Base-by-base conservation (phyloP, 2,113 vertebrate species). In the Phoxinus phoxinus region DNA sequence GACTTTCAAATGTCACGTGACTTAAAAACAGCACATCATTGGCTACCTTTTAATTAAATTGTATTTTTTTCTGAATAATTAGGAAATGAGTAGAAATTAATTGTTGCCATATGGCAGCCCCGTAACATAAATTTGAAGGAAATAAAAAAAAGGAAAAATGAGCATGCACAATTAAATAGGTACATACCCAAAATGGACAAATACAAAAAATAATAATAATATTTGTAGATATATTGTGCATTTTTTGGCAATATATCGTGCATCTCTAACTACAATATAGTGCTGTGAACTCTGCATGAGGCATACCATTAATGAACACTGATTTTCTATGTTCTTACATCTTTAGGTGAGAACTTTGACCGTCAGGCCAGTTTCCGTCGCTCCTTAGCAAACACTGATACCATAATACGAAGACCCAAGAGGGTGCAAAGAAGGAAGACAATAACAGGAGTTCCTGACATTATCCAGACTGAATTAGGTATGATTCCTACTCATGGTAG, bases 291-390 rank as follows among this genome's bases (percentile, higher is more conserved):
- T 75, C 12, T 19, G 13, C 25, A 48, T 48, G 25, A 75, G 73
- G 30, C 0, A 56, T 27, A 8, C 25, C 25, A 30, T 35, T 58
- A 79, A n/a, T 59, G 10, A 35, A 35, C 30, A 71, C 23, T 58
- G 30, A 7, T 73, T 84, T 59, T 69, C 27, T 69, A 94, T 96
- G 90, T 95, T 95, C 93, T 61, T 90, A 90, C 93, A 92, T 93
- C 92, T 89, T 89, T 93, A 99, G 98, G 98, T 89, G 96, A 97
- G 95, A 97, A 95, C 94, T 99, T 99, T 91, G 97, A 99, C 93
- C 97, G 97, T 86, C 98, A 99, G 89, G 98, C 98, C 92, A 97
- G 95, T 94, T 96, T 98, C 91, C 96, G 96, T 89, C 96, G 95
- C 92, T 96, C 94, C 86, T 90, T 94, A 89, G 96, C 97, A 92